These are phyloP conservation scores for Lucilia cuprina DNA, from an alignment of 1,140 invertebrate genomes.

Conservation along the genomic window DNA sequence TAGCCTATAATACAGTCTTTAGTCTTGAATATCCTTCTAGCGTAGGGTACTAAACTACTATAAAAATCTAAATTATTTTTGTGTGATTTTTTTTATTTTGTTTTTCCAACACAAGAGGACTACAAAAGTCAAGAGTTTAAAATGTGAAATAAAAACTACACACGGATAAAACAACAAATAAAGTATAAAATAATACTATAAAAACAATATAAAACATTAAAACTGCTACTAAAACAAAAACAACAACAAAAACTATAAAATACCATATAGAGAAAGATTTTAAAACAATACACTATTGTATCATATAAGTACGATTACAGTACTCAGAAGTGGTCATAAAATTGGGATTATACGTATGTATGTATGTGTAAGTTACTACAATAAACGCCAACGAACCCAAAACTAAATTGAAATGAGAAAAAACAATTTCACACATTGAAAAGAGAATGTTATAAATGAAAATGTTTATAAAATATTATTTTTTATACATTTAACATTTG, in stretches of 20 bases:
- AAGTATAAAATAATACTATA: background rate
- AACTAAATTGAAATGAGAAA: background rate
- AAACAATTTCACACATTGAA: no score
- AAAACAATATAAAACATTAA: background rate
- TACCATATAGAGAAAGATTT: background rate
- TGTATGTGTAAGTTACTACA: background rate
- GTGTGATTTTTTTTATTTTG: background rate
- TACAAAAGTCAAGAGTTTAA: background rate
- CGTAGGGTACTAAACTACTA: no score
- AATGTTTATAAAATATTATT: no score
- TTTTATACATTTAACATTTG: no score
- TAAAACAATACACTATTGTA: background rate
- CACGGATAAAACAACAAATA: background rate
- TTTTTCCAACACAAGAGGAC: background rate
- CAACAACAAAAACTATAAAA: no score
- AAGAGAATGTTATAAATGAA: no score
- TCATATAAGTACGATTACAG: background rate
- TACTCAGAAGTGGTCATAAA: background rate
- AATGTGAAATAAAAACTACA: background rate
- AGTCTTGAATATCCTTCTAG: no score
- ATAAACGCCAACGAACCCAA: background rate
- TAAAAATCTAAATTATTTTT: background rate
- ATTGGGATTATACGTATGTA: slow-evolving; percentile 2
- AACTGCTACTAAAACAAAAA: background rate
- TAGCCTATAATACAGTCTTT: no score